Conservation (phyloP, 2,113 vertebrate species). For the Tachysurus vachellii region DNA sequence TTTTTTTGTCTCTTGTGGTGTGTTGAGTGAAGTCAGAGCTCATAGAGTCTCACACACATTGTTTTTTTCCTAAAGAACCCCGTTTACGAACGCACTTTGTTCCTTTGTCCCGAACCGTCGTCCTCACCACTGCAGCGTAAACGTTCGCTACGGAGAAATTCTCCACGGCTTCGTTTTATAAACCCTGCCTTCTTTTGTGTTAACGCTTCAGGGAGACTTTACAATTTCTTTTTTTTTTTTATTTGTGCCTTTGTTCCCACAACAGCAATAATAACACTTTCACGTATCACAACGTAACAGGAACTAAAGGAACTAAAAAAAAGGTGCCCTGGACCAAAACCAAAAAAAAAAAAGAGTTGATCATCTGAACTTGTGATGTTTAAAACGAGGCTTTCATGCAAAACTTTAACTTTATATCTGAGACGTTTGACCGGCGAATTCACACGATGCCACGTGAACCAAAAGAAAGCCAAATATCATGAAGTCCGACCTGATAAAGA, state of each 20-base stretch:
- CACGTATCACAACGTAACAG: not conserved
- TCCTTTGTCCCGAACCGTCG: conserved; percentile 13
- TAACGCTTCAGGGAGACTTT: conserved; percentile 44
- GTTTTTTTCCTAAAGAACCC: too few relatives aligned
- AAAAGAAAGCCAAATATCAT: not conserved
- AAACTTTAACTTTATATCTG: not conserved
- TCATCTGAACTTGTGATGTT: not conserved
- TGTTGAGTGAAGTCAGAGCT: not conserved
- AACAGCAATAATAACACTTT: conserved; percentile 21
- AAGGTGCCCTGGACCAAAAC: not conserved
- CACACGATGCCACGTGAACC: not conserved
- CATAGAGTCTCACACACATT: conserved; percentile 30
- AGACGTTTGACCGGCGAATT: not conserved
- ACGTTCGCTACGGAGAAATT: conserved; percentile 46
- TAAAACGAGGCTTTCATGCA: not conserved
- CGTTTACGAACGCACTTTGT: too few relatives aligned
- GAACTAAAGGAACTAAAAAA: not conserved
- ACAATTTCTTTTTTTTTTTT: not conserved
- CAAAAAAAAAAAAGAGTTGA: not conserved
- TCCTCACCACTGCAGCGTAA: conserved; percentile 38
- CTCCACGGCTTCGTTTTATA: conserved; percentile 45
- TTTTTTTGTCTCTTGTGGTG: not conserved
- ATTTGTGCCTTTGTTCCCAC: not conserved
- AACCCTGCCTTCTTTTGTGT: conserved; percentile 41
- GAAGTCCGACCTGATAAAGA: not conserved